Base-by-base conservation (phyloP, 2,888 invertebrate species). In the Phaedon cochleariae region DNA sequence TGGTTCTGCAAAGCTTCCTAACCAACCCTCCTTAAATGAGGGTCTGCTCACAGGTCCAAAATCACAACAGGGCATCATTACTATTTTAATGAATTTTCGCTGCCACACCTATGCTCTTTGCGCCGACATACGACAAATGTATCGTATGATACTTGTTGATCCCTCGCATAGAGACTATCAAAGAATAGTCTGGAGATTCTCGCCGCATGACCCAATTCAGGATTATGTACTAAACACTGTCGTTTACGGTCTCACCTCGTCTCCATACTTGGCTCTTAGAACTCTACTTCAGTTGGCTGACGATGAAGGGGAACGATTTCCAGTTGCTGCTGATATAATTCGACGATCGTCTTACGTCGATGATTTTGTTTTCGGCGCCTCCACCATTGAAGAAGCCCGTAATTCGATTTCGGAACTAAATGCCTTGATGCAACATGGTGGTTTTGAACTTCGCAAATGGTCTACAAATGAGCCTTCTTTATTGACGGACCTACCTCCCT, bases 41-140 rank as follows among this genome's bases (percentile, higher is more conserved):
- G 6, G 29, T 22, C 49, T 52, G 15, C 58, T 54, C 20, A 46
- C 46, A 0, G 66, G 63, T 17, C 59, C 41, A 17, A 63, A 57
- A 20, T 26, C 62, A 10, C 66, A 63, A 57, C 53, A 64, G 18
- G 41, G 49, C 45, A 26, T n/a, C n/a, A n/a, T 67, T 17, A 10
- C 41, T 41, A 54, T 60, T 52, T 31, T 64, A 4, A 26, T 55
- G 18, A 31, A 26, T 22, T 59, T 65, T 37, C 31, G 59, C 2
- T 10, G 22, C 12, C 34, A 58, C 17, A 12, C 17, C 1, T 48
- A 29, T 48, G 49, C 18, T 18, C 2, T 62, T n/a, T 53, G 26
- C 29, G 21, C 58, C 6, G 59, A 65, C 22, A 54, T 65, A 9
- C 52, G 57, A 26, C 29, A 62, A 26, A 66, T 66, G 62, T 67